Evolutionary conservation across 64 coral and sea anemone genomes (phyloP).

Genomic region (Trachythela sp.): DNA sequence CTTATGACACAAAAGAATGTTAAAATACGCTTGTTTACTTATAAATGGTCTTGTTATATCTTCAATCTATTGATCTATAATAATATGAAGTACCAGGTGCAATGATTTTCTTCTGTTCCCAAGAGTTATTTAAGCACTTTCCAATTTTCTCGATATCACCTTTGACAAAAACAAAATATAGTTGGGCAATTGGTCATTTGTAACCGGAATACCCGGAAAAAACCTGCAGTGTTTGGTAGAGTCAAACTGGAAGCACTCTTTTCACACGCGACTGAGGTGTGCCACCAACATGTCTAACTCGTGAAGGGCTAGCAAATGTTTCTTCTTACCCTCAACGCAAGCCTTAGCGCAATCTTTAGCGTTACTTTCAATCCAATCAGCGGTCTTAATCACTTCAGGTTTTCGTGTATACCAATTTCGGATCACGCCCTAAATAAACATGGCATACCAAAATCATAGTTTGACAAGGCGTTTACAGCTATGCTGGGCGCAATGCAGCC

Average conservation of each 20-base stretch:
- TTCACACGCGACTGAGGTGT: no score
- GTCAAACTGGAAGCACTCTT: no score
- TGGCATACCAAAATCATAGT: background rate
- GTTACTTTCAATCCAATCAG: slow-evolving; percentile 55
- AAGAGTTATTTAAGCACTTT: slow-evolving; percentile 67
- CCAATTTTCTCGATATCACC: slow-evolving; percentile 74
- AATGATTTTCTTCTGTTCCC: slow-evolving; percentile 86
- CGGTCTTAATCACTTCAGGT: slow-evolving; percentile 62
- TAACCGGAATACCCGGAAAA: background rate
- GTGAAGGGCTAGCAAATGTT: background rate
- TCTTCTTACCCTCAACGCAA: slow-evolving; percentile 37
- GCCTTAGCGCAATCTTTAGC: slow-evolving; percentile 72
- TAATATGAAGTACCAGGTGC: slow-evolving; percentile 72
- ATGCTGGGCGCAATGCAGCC: background rate
- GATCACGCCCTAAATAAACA: slow-evolving; percentile 62
- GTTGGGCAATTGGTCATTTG: no score
- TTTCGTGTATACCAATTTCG: slow-evolving; percentile 85
- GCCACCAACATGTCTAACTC: no score
- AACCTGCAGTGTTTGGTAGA: no score
- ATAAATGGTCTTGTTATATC: background rate
- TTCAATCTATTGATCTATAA: background rate
- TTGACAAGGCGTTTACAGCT: background rate
- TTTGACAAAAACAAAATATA: background rate
- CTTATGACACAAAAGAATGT: background rate
- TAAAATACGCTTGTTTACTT: background rate